A percentile compares a stretch with the other conserved stretches of the same genome.
phyloP scores from a whole-genome alignment of 1,140 invertebrate genomes.

The Bombus haemorrhoidalis region DNA sequence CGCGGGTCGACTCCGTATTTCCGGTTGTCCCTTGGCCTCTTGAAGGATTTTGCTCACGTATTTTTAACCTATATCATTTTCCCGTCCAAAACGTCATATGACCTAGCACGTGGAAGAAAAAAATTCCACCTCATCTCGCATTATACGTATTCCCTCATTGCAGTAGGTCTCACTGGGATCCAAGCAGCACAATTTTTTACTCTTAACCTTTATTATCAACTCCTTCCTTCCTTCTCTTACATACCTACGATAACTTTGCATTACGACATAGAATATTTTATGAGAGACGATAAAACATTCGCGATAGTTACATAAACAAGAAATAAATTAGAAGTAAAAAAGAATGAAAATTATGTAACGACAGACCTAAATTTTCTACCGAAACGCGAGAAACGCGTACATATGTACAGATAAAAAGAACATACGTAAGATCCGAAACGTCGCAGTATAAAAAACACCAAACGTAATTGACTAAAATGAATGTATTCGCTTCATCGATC shows the following conservation, averaged over 20 bases:
- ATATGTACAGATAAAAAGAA: too few relatives aligned
- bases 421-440: too few relatives aligned
- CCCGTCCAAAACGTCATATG: slow-evolving; percentile 61
- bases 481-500: too few relatives aligned
- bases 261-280: not conserved
- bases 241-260: not conserved
- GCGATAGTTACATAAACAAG: too few relatives aligned
- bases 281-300: not conserved
- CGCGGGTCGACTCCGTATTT: slow-evolving; percentile 56
- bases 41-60: slow-evolving; percentile 73
- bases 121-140: slow-evolving; percentile 24
- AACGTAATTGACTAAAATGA: too few relatives aligned
- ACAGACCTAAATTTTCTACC: too few relatives aligned
- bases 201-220: slow-evolving; percentile 7
- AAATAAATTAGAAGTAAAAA: too few relatives aligned
- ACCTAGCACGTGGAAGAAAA: slow-evolving; percentile 47
- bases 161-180: slow-evolving; percentile 42
- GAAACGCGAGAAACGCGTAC: too few relatives aligned
- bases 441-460: too few relatives aligned
- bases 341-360: too few relatives aligned
- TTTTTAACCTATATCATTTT: slow-evolving; percentile 74
- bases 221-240: not conserved
- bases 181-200: not conserved
- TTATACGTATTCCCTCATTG: slow-evolving; percentile 57
- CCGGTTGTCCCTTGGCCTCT: slow-evolving; percentile 53